Conservation (phyloP, 2,888 invertebrate genomes). For the Taphrorychus bicolor region DNA sequence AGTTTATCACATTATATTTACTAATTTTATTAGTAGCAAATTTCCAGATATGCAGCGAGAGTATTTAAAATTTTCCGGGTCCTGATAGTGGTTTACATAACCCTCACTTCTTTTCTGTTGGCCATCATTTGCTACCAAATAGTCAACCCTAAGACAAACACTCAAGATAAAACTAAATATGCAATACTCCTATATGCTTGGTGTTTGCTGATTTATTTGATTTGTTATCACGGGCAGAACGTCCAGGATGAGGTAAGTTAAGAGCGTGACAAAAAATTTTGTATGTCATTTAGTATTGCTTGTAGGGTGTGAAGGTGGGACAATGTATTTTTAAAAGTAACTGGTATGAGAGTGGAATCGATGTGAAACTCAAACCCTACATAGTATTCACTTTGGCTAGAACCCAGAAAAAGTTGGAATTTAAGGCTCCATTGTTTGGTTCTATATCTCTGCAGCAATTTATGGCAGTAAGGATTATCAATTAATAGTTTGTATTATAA, state of each 20-base stretch:
- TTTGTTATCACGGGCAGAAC: slow-evolving; percentile 24
- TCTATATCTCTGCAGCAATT: slow-evolving; percentile 4
- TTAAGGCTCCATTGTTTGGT: slow-evolving; percentile 6
- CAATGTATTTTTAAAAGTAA: slow-evolving; percentile 9
- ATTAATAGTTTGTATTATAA: not conserved
- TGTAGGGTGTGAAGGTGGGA: slow-evolving; percentile 6
- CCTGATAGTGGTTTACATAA: slow-evolving; percentile 23
- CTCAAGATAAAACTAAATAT: slow-evolving; percentile 19
- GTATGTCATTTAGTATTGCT: not conserved
- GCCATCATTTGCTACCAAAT: slow-evolving; percentile 28
- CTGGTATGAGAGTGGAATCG: slow-evolving; percentile 5
- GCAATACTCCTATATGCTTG: slow-evolving; percentile 21
- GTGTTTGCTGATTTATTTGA: slow-evolving; percentile 19
- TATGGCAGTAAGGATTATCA: slow-evolving; percentile 5
- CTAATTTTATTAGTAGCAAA: not conserved
- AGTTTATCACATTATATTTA: not conserved
- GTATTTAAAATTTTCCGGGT: slow-evolving; percentile 20
- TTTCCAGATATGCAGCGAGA: slow-evolving; percentile 19
- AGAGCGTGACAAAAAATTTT: not conserved
- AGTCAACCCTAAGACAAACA: slow-evolving; percentile 9
- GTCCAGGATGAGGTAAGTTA: slow-evolving; percentile 23
- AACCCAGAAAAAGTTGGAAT: not conserved
- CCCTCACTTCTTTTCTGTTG: slow-evolving; percentile 21
- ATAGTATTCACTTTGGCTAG: slow-evolving; percentile 7
- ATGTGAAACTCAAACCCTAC: not conserved